A percentile compares a stretch with the other conserved stretches of the same genome.
phyloP scores from a whole-genome alignment of 2,797 vertebrate species.

The Octomys mimax region DNA sequence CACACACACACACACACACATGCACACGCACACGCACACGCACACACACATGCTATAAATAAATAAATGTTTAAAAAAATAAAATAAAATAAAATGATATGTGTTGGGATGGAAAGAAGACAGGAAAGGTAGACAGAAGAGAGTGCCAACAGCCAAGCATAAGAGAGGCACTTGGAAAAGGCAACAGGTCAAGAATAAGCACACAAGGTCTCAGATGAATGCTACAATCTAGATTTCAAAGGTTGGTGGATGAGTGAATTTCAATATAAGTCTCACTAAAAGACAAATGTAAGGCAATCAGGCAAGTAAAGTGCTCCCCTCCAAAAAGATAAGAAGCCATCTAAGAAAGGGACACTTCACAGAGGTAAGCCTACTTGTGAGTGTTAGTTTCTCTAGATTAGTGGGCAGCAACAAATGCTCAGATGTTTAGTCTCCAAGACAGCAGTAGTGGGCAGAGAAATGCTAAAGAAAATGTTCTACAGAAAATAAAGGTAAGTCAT shows the following conservation, averaged over 20 bases:
- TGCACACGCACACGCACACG: too few relatives aligned
- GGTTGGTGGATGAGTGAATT: background rate
- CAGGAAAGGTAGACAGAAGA: background rate
- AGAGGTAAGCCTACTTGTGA: background rate
- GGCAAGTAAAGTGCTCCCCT: background rate
- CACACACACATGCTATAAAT: too few relatives aligned
- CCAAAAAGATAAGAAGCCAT: background rate
- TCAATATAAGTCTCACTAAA: background rate
- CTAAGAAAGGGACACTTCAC: background rate
- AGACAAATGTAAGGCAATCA: background rate
- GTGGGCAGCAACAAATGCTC: background rate
- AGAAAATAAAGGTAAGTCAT: constrained; percentile 25
- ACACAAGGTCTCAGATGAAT: background rate
- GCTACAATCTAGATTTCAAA: background rate
- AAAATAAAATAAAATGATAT: background rate
- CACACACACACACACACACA: too few relatives aligned
- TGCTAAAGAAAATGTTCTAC: background rate
- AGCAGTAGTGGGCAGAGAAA: background rate
- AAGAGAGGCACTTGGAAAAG: background rate
- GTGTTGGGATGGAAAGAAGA: background rate
- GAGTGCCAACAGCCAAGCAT: background rate
- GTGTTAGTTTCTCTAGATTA: background rate
- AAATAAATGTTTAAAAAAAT: too few relatives aligned
- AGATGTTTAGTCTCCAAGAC: background rate
- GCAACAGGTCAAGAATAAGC: background rate